A percentile compares a stretch with the other conserved stretches of the same genome.
Evolutionary conservation across 2,888 invertebrate genomes (phyloP).

Genomic region (Scaptomyza tumidula): DNA sequence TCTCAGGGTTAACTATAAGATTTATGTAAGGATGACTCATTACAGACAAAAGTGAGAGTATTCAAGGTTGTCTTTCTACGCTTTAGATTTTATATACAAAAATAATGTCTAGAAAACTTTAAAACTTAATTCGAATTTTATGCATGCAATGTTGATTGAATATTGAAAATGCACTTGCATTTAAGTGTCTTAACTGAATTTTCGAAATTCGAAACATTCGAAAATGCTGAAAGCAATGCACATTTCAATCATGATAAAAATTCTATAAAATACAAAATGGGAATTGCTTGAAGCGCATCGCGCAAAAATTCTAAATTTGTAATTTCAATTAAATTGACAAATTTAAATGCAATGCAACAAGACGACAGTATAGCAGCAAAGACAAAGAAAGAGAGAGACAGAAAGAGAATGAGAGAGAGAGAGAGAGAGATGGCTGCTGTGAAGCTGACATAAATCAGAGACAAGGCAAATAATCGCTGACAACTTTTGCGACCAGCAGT

Average conservation of each 20-base stretch:
- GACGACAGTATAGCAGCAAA: background rate
- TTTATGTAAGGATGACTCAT: conserved; percentile 17
- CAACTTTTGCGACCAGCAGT: conserved; percentile 31
- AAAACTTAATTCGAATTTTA: background rate
- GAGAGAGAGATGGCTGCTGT: background rate
- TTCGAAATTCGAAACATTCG: conserved; percentile 35
- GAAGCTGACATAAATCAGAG: conserved; percentile 56
- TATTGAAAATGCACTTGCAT: conserved; percentile 6
- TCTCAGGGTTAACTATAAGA: background rate
- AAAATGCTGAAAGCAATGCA: conserved; percentile 54
- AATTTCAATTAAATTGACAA: conserved; percentile 82
- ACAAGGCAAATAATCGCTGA: conserved; percentile 36
- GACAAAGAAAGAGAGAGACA: background rate
- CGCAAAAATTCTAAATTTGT: conserved; percentile 72
- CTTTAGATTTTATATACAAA: too few relatives aligned
- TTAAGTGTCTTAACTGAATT: conserved; percentile 23
- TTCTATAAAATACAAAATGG: conserved; percentile 55
- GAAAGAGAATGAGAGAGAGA: background rate
- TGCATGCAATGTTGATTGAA: background rate
- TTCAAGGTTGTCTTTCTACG: background rate
- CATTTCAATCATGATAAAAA: conserved; percentile 79
- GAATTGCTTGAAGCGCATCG: conserved; percentile 34
- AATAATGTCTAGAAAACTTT: background rate
- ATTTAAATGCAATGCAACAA: conserved; percentile 60
- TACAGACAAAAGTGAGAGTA: background rate